Percentiles rank a stretch among this genome's conserved stretches.
These are phyloP conservation scores for Xestia c-nigrum DNA, from an alignment of 2,888 invertebrate species.

Conservation along the genomic window DNA sequence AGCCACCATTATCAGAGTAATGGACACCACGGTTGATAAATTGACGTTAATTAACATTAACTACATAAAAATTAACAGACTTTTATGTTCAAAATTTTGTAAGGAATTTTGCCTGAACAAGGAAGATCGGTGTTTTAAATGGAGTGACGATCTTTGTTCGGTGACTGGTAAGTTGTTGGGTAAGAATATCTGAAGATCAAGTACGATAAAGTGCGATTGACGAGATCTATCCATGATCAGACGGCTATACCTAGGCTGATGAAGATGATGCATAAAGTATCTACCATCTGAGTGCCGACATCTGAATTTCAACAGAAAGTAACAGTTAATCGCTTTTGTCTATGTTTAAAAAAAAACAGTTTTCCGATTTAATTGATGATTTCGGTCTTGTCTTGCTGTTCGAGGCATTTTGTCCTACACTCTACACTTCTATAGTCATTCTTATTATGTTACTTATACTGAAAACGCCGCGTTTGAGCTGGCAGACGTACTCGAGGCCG, in stretches of 20 bases:
- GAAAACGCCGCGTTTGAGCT: conserved; percentile 40
- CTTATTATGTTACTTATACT: not conserved
- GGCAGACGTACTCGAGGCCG: conserved; percentile 5
- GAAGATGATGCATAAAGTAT: not conserved
- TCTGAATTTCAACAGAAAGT: too few relatives aligned
- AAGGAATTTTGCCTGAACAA: not conserved
- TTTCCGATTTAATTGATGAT: too few relatives aligned
- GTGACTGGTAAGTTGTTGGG: too few relatives aligned
- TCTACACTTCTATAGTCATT: too few relatives aligned
- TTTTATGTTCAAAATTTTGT: not conserved
- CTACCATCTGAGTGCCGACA: too few relatives aligned
- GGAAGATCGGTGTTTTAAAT: not conserved
- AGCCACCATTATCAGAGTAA: conserved; percentile 33
- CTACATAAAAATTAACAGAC: not conserved
- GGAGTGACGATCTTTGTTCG: not conserved
- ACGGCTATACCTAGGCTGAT: not conserved
- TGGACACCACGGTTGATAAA: conserved; percentile 31
- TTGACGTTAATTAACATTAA: conserved; percentile 19
- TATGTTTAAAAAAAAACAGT: too few relatives aligned
- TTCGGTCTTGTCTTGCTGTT: too few relatives aligned
- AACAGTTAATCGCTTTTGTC: not conserved
- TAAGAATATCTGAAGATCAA: not conserved
- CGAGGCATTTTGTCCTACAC: too few relatives aligned
- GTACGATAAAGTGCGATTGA: too few relatives aligned
- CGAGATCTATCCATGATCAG: not conserved